phyloP scores from a whole-genome alignment of 1,140 invertebrate species.

The Aphis craccivora region DNA sequence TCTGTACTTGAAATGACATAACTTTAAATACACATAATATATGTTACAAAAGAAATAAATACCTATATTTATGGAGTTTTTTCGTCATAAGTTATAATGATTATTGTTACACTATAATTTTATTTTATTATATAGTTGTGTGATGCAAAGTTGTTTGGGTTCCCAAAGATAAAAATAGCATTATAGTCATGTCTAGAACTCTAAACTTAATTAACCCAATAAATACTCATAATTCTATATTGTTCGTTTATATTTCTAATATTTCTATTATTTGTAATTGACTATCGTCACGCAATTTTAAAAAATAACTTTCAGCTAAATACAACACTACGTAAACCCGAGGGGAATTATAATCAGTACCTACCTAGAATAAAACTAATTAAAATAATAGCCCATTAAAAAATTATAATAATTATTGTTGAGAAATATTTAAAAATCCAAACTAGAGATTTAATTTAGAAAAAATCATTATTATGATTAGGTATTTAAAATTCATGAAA shows the following conservation, averaged over 20 bases:
- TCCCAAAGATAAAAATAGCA: neutral
- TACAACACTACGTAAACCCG: neutral
- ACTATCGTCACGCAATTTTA: conserved; percentile 36
- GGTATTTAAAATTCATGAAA: neutral
- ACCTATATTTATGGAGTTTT: neutral
- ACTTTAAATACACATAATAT: neutral
- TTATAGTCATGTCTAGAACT: conserved; percentile 1
- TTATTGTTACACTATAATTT: neutral
- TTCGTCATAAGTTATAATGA: neutral
- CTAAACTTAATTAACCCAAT: conserved; percentile 17
- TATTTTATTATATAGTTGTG: too few species aligned
- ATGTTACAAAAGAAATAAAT: too few species aligned
- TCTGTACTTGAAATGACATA: neutral
- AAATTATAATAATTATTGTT: neutral
- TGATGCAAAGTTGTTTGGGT: neutral
- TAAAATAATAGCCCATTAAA: neutral
- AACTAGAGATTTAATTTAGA: neutral
- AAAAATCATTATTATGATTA: neutral
- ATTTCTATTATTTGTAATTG: conserved; percentile 1
- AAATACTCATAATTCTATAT: neutral
- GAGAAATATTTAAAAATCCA: neutral
- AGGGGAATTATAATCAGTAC: neutral
- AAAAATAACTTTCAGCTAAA: conserved; percentile 32
- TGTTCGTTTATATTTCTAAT: neutral
- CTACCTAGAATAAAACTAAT: neutral